Conservation (phyloP, 2,888 invertebrate genomes). For the Meteorus colon region DNA sequence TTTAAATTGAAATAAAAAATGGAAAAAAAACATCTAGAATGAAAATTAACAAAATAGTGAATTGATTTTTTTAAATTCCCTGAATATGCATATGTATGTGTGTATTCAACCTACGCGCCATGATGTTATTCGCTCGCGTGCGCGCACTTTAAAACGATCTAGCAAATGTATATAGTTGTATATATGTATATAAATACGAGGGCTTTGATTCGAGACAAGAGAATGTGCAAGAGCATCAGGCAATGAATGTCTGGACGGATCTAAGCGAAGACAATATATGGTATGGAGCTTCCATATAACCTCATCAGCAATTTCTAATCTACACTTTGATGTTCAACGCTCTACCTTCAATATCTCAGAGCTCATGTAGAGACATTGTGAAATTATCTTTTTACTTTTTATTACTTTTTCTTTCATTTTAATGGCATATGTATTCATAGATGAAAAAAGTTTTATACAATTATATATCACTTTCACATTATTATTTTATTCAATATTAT, state of each 20-base stretch:
- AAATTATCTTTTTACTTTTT: constrained; percentile 18
- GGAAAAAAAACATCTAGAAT: neutral
- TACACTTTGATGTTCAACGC: constrained; percentile 12
- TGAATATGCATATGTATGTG: neutral
- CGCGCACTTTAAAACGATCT: constrained; percentile 5
- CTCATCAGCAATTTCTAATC: constrained; percentile 39
- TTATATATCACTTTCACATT: neutral
- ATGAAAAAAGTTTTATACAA: neutral
- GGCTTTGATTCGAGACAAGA: constrained; percentile 12
- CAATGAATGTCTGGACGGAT: neutral
- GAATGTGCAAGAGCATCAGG: constrained; percentile 5
- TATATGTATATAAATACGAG: neutral
- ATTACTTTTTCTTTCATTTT: neutral
- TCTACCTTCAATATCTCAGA: neutral
- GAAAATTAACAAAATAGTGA: neutral
- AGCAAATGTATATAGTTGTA: neutral
- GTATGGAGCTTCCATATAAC: constrained; percentile 5
- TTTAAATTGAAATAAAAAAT: neutral
- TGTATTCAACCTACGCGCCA: constrained; percentile 5
- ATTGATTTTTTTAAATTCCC: neutral
- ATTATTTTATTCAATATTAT: neutral
- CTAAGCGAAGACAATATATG: neutral
- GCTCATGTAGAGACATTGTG: neutral
- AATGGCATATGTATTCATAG: neutral
- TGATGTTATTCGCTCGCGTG: constrained; percentile 18